Conservation (phyloP, 2,797 vertebrate genomes). For the Podargus strigoides region DNA sequence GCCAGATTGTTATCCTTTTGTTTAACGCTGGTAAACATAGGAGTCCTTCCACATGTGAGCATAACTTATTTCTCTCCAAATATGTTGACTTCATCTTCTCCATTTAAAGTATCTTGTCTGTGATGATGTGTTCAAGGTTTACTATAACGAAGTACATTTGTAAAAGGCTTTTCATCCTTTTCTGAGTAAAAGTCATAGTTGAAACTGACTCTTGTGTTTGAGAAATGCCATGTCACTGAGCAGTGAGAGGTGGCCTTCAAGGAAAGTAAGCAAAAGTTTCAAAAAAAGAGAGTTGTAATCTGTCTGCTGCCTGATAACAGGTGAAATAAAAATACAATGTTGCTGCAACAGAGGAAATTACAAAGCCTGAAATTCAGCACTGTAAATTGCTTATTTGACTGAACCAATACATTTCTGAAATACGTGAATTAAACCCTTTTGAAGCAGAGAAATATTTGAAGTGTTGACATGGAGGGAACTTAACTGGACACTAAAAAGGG, state of each 20-base stretch:
- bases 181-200: not conserved
- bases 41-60: not conserved
- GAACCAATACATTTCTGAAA: not conserved
- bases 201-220: not conserved
- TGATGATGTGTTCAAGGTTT: not conserved
- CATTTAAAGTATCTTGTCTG: not conserved
- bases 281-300: not conserved
- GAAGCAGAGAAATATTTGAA: not conserved
- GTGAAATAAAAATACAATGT: not conserved
- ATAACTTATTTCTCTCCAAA: not conserved
- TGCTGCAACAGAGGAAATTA: not conserved
- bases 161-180: not conserved
- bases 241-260: not conserved
- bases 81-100: not conserved
- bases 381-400: not conserved
- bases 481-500: not conserved
- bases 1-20: not conserved
- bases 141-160: not conserved
- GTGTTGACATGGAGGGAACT: not conserved
- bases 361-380: not conserved
- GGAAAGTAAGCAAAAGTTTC: not conserved
- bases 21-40: not conserved
- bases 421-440: not conserved
- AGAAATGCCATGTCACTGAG: not conserved
- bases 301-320: not conserved